Conservation (phyloP, 2,888 invertebrate genomes). For the Alsophila aescularia region DNA sequence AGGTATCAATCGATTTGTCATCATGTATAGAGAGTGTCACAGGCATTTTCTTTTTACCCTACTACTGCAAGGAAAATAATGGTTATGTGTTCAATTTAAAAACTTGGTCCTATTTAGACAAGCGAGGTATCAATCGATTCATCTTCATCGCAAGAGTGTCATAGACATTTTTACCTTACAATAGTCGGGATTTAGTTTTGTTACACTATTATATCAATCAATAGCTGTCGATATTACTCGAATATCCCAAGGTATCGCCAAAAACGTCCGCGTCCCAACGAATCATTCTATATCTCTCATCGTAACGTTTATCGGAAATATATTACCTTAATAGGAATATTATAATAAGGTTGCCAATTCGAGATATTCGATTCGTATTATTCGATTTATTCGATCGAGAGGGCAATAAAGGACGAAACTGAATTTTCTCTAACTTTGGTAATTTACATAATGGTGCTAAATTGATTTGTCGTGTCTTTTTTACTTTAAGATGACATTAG, state of each 20-base stretch:
- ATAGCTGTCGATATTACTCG: not conserved
- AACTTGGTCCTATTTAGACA: no score
- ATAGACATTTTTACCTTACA: no score
- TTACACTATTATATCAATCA: not conserved
- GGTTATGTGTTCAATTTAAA: no score
- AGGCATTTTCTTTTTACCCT: no score
- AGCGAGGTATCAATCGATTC: no score
- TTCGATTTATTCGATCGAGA: constrained; percentile 21
- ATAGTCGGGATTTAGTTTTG: no score
- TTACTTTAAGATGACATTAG: no score
- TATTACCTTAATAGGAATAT: constrained; percentile 26
- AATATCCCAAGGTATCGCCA: not conserved
- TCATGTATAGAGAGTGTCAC: no score
- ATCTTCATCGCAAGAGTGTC: no score
- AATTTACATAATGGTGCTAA: constrained; percentile 10
- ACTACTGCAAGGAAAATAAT: no score
- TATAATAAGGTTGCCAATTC: constrained; percentile 19
- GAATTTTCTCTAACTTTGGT: constrained; percentile 6
- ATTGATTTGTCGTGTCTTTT: constrained; percentile 12
- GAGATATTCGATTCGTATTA: constrained; percentile 17
- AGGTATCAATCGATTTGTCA: no score
- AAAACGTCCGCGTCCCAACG: not conserved
- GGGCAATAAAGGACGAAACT: constrained; percentile 16
- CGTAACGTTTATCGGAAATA: constrained; percentile 14
- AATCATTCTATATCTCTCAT: constrained; percentile 1